Evolutionary conservation across 2,888 invertebrate genomes (phyloP).

Genomic region (Phaonia tiefii): DNA sequence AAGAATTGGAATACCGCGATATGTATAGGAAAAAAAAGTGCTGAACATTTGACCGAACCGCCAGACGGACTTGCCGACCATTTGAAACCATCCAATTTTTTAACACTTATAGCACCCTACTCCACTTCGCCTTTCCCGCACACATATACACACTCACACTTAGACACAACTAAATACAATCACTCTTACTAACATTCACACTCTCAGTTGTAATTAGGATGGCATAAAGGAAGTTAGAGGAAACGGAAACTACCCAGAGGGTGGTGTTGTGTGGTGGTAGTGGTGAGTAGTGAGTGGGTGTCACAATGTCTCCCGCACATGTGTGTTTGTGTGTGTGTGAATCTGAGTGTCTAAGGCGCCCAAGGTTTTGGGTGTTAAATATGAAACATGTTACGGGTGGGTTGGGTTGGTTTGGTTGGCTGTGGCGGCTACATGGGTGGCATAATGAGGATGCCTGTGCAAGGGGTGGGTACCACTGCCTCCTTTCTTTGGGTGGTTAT

Average conservation of each 20-base stretch:
- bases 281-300: neutral
- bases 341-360: neutral
- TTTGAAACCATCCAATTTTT: slow-evolving; percentile 25
- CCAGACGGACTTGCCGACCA: slow-evolving; percentile 9
- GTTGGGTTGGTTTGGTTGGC: too few species aligned
- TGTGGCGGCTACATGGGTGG: neutral
- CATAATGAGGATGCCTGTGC: neutral
- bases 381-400: slow-evolving; percentile 32
- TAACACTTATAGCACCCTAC: neutral
- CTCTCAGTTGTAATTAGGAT: slow-evolving; percentile 30
- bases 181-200: slow-evolving; percentile 3
- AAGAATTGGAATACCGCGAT: slow-evolving; percentile 22
- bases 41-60: slow-evolving; percentile 15
- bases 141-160: neutral
- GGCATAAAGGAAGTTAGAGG: slow-evolving; percentile 27
- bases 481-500: neutral
- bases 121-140: neutral
- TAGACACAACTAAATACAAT: neutral
- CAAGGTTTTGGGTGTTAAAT: slow-evolving; percentile 38
- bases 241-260: slow-evolving; percentile 25
- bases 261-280: neutral
- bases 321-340: neutral
- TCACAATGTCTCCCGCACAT: neutral
- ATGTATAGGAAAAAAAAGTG: neutral
- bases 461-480: neutral